Evolutionary conservation across 1,140 invertebrate species (phyloP), one percentile per base, ranked within the genome.

Genomic region (Ceratina calcarata): DNA sequence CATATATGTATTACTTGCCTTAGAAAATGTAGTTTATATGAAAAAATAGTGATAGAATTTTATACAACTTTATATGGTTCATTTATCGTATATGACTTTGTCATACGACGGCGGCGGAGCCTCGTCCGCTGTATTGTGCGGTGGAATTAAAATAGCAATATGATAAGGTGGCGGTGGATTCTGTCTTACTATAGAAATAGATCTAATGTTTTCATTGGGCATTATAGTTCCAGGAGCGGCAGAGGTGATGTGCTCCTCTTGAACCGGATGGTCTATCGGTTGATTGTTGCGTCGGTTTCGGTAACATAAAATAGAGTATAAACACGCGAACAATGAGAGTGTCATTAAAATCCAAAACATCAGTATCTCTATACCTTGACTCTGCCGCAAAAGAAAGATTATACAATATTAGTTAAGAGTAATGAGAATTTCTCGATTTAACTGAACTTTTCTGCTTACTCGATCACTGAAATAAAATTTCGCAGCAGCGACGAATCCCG

Each of bases 391-490:
- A 76, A n/a, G 55, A 37, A 72, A 78, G 22, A 32, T 64, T 24
- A 2, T 45, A 13, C 3, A 51, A 24, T 12, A 79, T 68, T 58
- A 55, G 45, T 58, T 58, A 69, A 32, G 73, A 64, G 77, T 27
- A 3, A 67, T 80, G 53, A 22, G 13, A 53, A 71, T 57, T 62
- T 45, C 7, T 45, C 37, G 16, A 58, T 37, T 32, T 32, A 15
- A 37, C n/a, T 4, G n/a, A 16, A 80, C 65, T 49, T 68, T 57
- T 37, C 12, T 16, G 51, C 88, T 93, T 82, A 95, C 95, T 91
- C 95, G 94, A 87, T 95, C 93, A 86, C 95, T 95, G 76, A 96
- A 95, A 84, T 95, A 96, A 90, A 95, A 95, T 89, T 95, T 96
- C 0, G 94, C 94, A 24, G 94, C 95, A 2, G 94, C 95, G 32